Conservation (phyloP, 2,113 vertebrate species). For the Paradisaea rubra region DNA sequence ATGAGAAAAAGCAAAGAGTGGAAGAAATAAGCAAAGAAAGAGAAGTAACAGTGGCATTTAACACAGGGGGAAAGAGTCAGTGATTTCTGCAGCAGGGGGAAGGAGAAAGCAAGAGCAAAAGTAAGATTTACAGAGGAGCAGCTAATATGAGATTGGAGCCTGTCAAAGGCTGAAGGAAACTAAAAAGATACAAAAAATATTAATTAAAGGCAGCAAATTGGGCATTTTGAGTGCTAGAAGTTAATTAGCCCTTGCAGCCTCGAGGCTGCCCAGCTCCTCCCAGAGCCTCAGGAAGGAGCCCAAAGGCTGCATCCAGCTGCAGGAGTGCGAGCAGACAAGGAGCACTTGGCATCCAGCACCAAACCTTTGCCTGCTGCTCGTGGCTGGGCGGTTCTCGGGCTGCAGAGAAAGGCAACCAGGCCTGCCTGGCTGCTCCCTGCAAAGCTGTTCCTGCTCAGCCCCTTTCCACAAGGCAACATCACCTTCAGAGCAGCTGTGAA, state of each 20-base stretch:
- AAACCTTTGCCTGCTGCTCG: background rate
- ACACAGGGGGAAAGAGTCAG: background rate
- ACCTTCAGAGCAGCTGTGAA: background rate
- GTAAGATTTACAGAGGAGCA: background rate
- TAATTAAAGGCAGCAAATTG: background rate
- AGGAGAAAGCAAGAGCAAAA: background rate
- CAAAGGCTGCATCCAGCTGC: background rate
- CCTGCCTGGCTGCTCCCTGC: background rate
- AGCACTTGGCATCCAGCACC: background rate
- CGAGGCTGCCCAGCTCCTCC: fast-evolving
- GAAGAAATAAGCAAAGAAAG: conserved; percentile 63
- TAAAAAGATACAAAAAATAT: background rate
- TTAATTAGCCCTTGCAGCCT: background rate
- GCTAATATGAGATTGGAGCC: background rate
- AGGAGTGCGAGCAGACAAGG: background rate
- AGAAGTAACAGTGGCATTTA: conserved; percentile 5
- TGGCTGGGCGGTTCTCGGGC: fast-evolving
- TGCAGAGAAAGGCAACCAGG: background rate
- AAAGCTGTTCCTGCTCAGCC: background rate
- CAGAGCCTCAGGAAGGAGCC: background rate
- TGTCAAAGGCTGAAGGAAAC: background rate
- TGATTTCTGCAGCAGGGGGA: background rate
- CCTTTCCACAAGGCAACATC: background rate
- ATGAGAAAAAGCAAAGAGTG: conserved; percentile 67
- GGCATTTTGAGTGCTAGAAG: background rate